Conservation (phyloP, 2,113 vertebrate species). For the Vulpes vulpes region DNA sequence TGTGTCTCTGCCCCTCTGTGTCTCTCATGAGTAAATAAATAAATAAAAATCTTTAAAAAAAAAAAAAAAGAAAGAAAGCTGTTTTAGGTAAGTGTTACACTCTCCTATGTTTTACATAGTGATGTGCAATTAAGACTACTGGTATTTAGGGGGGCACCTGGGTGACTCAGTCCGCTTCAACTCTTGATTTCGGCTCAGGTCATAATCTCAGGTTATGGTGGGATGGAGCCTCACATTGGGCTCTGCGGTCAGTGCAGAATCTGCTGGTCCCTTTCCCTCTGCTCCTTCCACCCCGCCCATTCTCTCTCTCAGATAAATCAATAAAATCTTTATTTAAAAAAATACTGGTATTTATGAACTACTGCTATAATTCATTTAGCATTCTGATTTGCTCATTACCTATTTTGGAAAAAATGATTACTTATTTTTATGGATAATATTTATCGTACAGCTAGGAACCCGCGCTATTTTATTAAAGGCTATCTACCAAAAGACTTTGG, state of each 20-base stretch:
- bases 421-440: conserved; percentile 21
- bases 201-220: no score
- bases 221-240: no score
- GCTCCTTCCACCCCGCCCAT: not conserved
- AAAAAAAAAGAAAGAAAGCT: not conserved
- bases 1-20: no score
- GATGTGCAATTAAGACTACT: not conserved
- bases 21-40: no score
- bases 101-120: not conserved
- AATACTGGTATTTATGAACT: not conserved
- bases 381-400: not conserved
- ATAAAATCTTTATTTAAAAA: not conserved
- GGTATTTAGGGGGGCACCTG: not conserved
- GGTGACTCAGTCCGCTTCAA: no score
- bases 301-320: not conserved
- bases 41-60: no score
- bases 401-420: not conserved
- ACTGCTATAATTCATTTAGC: not conserved
- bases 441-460: not conserved
- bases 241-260: not conserved
- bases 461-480: not conserved
- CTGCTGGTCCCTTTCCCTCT: not conserved
- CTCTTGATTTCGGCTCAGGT: no score
- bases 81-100: not conserved
- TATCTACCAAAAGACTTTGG: not conserved